Evolutionary conservation across 2,113 vertebrate genomes (phyloP).

Genomic region (Chloebia gouldiae): DNA sequence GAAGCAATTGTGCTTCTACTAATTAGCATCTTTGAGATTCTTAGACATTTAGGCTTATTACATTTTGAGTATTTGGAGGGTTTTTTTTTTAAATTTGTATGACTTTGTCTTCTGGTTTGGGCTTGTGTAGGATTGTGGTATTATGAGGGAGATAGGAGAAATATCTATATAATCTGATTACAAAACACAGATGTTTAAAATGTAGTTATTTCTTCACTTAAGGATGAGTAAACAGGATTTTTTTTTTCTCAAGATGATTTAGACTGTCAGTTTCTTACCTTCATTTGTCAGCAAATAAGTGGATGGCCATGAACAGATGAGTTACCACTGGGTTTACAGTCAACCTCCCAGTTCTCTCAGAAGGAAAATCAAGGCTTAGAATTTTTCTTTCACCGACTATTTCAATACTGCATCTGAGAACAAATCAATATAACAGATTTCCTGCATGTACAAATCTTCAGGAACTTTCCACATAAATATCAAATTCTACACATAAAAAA

Average conservation of each 20-base stretch:
- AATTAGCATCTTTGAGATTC: background rate
- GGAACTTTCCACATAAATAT: background rate
- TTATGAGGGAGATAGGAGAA: background rate
- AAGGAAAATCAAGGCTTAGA: background rate
- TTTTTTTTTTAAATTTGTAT: background rate
- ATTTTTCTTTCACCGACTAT: background rate
- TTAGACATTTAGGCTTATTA: background rate
- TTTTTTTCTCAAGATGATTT: background rate
- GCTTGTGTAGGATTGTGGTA: background rate
- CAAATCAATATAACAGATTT: background rate
- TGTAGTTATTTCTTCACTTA: background rate
- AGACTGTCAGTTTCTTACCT: background rate
- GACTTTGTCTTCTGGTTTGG: fast-evolving
- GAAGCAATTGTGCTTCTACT: background rate
- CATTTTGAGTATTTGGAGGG: background rate
- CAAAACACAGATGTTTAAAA: background rate
- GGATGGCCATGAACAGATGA: background rate
- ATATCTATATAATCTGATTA: background rate
- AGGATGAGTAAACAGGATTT: background rate
- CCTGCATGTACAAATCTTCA: background rate
- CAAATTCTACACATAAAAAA: background rate
- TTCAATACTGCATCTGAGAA: background rate
- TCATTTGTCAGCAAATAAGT: background rate
- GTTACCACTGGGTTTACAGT: background rate
- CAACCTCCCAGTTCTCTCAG: background rate